These are phyloP conservation scores for Propithecus perrieri DNA, from an alignment of 2,797 vertebrate genomes.

Conservation along the genomic window DNA sequence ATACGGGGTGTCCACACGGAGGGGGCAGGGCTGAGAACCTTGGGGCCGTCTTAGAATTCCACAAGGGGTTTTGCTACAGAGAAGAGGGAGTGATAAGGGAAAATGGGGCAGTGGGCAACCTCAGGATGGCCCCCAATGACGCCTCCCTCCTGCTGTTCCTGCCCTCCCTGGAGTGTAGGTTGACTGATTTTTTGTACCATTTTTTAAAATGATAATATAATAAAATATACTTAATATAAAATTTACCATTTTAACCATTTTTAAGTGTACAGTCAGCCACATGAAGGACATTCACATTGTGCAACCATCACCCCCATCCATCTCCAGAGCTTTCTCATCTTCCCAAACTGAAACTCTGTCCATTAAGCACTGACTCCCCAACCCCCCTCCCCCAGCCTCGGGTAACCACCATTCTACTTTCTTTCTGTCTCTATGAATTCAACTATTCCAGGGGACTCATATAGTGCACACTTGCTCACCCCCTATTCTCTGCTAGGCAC, in stretches of 20 bases:
- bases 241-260: background rate
- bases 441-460: background rate
- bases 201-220: background rate
- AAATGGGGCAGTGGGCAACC: background rate
- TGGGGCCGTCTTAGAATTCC: background rate
- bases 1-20: background rate
- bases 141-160: background rate
- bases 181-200: background rate
- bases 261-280: background rate
- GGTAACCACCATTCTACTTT: background rate
- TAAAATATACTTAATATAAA: background rate
- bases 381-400: background rate
- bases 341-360: background rate
- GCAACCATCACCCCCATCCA: background rate
- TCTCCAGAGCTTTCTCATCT: background rate
- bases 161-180: background rate
- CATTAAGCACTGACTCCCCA: background rate
- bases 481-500: background rate
- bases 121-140: background rate
- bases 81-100: background rate
- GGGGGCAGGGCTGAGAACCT: background rate
- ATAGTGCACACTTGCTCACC: background rate
- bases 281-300: background rate
- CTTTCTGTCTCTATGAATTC: background rate
- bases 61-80: background rate